Evolutionary conservation across 2,113 vertebrate genomes (phyloP), one percentile per base, ranked within the genome.

Genomic region (Otis tarda): DNA sequence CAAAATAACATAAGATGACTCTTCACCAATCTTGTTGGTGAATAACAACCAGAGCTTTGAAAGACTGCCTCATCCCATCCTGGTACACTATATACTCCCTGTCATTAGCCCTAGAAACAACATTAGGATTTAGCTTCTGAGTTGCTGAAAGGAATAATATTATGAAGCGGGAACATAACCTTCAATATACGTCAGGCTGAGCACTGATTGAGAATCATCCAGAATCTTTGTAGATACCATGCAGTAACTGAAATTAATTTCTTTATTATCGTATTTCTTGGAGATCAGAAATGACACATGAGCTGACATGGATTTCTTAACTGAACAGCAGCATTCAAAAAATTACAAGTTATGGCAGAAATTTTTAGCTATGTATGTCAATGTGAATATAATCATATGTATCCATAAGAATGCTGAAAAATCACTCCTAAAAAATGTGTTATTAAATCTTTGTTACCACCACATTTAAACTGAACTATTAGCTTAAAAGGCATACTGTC

Each of bases 41-140:
- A 60, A 21, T 21, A 77, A 49, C 5, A 86, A n/a, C 12, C 19
- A 4, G 7, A 80, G 27, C 6, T 60, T 31, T 64, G 47, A 92
- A 84, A 9, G 19, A 71, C 9, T 43, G 33, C 33, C 52, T 67
- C 28, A 82, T 18, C 4, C 8, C 19, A 61, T 14, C 4, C 11
- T 1, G 0, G 7, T 23, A 70, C 3, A 31, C 9, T 31, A 49
- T 8, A 39, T 30, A 47, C 8, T 83, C 14, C 14, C 8, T 7
- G 9, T 25, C 24, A 20, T 20, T 17, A 65, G 21, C 35, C 78
- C 28, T 70, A 74, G 70, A 57, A 92, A 41, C 5, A 23, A 76
- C 30, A 65, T 31, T 19, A 31, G 50, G 27, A 78, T 81, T 55
- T 63, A 41, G 33, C 13, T 15, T 84, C 17, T 4, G 28, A 77